Evolutionary conservation across 1,140 invertebrate species (phyloP).

Genomic region (Oedothorax gibbosus): DNA sequence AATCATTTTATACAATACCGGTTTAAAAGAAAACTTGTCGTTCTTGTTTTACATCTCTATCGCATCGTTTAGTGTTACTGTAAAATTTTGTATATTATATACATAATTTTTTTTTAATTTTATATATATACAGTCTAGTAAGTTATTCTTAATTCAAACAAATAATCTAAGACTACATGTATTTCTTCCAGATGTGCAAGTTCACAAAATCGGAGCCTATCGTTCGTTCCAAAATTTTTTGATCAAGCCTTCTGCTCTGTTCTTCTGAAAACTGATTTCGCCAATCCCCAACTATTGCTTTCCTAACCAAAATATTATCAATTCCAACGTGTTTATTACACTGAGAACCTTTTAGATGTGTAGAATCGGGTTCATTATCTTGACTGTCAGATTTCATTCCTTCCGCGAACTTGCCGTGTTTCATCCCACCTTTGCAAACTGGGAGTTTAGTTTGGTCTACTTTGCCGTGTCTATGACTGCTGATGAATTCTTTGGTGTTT

Average conservation of each 20-base stretch:
- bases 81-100: too few relatives aligned
- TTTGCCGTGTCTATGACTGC: not conserved
- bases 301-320: not conserved
- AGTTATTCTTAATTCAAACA: too few relatives aligned
- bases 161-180: not conserved
- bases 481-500: slow-evolving; percentile 43
- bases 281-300: slow-evolving; percentile 70
- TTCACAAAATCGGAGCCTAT: slow-evolving; percentile 13
- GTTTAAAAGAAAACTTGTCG: too few relatives aligned
- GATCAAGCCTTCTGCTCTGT: slow-evolving; percentile 67
- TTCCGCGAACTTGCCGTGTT: not conserved
- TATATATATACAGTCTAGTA: too few relatives aligned
- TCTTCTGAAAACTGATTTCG: slow-evolving; percentile 69
- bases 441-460: too few relatives aligned
- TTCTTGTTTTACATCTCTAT: too few relatives aligned
- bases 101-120: too few relatives aligned
- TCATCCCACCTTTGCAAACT: not conserved
- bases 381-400: not conserved
- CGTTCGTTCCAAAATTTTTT: slow-evolving; percentile 41
- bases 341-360: too few relatives aligned
- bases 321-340: too few relatives aligned
- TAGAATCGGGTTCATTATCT: too few relatives aligned
- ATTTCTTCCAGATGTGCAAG: slow-evolving; percentile 11
- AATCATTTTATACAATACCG: too few relatives aligned
- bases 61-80: too few relatives aligned